Percentiles rank a stretch among this genome's conserved stretches.
Evolutionary conservation across 2,888 invertebrate genomes (phyloP).

Genomic region (Caenorhabditis japonica): DNA sequence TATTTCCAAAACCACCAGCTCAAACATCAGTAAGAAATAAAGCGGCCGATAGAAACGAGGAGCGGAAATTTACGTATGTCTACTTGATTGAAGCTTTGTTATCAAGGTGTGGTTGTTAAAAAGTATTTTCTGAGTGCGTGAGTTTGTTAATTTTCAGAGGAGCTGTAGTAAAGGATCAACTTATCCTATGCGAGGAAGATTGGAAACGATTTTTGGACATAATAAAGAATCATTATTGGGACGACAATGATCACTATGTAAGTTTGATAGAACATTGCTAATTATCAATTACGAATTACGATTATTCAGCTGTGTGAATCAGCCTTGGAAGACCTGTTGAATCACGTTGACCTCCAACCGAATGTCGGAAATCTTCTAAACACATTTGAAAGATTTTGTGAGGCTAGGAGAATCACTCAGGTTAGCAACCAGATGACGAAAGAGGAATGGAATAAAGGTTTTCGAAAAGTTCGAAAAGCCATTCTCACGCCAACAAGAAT

Average conservation of each 20-base stretch:
- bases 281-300: too few relatives aligned
- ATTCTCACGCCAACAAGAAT: constrained; percentile 69
- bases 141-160: constrained; percentile 20
- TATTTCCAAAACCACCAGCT: neutral
- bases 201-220: constrained; percentile 19
- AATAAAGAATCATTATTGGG: neutral
- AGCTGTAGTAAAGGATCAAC: constrained; percentile 38
- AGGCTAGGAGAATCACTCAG: neutral
- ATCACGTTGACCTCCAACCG: constrained; percentile 14
- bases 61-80: constrained; percentile 23
- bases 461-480: constrained; percentile 26
- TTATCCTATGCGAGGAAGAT: neutral
- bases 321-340: constrained; percentile 28
- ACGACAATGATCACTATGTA: constrained; percentile 23
- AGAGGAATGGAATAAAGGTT: constrained; percentile 27
- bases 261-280: too few relatives aligned
- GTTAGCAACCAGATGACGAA: constrained; percentile 15
- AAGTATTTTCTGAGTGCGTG: neutral
- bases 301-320: constrained; percentile 43
- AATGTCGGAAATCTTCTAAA: neutral
- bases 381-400: constrained; percentile 19
- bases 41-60: neutral
- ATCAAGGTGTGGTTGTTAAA: constrained; percentile 11
- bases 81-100: constrained; percentile 28
- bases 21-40: neutral